Base-by-base conservation (phyloP, 2,113 vertebrate species). In the Scopus umbretta region DNA sequence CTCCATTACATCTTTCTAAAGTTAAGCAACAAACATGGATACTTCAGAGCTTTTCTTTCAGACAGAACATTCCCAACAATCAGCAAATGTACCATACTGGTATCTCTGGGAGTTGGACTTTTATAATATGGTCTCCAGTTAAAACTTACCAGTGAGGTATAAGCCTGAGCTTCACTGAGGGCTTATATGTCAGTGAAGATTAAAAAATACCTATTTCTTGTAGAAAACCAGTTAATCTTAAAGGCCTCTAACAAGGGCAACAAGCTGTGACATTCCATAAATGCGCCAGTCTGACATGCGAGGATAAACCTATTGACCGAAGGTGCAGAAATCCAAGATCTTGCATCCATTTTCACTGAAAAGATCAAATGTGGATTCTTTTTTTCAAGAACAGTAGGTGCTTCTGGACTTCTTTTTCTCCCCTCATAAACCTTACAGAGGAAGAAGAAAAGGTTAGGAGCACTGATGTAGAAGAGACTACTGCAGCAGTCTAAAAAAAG, bases 391-490 rank as follows among this genome's bases (percentile, higher is more conserved):
- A 40, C 9, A 79, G 26, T 34, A 81, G 12, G 16, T 84, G 16
- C 19, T 70, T 52, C 67, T 84, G 42, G 29, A 58, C 29, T 25
- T 83, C 30, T 72, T 23, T 73, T 88, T 25, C n/a, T 84, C 14
- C 22, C 6, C 6, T 43, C 65, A 62, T 42, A 93, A 87, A 91
- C 34, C 19, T 82, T 45, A 49, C 2, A 29, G 49, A 81, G 43
- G 56, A 76, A 87, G 56, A 94, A 91, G 19, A 55, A 92, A 87
- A 89, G 47, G 21, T 86, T 76, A 68, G 58, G 49, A 94, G 23
- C 66, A 34, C 14, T 43, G 43, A 9, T 52, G 26, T 40, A 89
- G 61, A 67, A 81, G 52, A 75, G 26, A 56, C 49, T 66, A 65
- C 40, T 79, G 83, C 56, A 89, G 73, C 14, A 86, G 18, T 21